Evolutionary conservation across 2,113 vertebrate genomes (phyloP), one percentile per base, ranked within the genome.

Genomic region (Aix galericulata): DNA sequence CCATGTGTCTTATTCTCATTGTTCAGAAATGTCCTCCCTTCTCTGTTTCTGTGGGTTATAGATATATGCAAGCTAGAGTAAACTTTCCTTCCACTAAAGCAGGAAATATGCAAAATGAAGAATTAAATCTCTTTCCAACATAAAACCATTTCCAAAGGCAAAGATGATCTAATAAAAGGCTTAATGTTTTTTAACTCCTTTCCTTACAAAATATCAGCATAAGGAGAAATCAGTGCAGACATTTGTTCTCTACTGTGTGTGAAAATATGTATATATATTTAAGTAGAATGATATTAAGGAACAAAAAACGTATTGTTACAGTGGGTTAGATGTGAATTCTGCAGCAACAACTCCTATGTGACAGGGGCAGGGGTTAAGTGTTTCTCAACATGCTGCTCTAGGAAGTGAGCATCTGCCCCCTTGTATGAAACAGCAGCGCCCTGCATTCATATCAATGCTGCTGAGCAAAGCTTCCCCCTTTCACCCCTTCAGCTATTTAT

Each of bases 141-240:
- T 48, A 89, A 96, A 32, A 2, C n/a, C 27, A 16, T 82, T 95
- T 72, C 44, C 50, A 93, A 95, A 94, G 29, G 42, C 59, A 84
- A 83, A 82, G 40, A 42, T 2, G 17, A 88, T 48, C 50, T 32
- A 40, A 82, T 26, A 46, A 86, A 87, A 60, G 16, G 34, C 29
- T 78, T 74, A 29, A 26, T 40, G 50, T 13, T 89, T 91, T 59
- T 84, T 29, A 77, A 82, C 8, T 6, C 48, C 11, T 15, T 29
- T n/a, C 18, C 40, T 69, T 31, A 79, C 9, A 11, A 8, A 29
- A 75, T 83, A 91, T 21, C 52, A 82, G 31, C 60, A 42, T 1
- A 27, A 25, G 10, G 11, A 53, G 60, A 90, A 93, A 75, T 5
- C 34, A 67, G 8, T 0, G 4, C 17, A 66, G 23, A 42, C 17